phyloP scores from a whole-genome alignment of 2,113 vertebrate species.

The Dipodomys merriami region DNA sequence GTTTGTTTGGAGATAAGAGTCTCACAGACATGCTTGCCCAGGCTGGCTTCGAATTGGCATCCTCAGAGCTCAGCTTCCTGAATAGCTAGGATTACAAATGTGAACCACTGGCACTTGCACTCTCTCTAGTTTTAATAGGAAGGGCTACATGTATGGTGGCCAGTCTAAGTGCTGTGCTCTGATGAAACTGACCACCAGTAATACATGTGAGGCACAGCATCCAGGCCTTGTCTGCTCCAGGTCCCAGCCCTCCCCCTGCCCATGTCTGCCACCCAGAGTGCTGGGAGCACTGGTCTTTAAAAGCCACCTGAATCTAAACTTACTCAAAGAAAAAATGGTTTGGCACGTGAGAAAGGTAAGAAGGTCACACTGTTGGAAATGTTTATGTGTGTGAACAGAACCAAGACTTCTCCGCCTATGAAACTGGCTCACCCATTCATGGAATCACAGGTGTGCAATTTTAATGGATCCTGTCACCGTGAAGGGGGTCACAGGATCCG shows the following conservation, averaged over 20 bases:
- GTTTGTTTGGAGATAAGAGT: too few species aligned
- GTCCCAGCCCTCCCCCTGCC: too few species aligned
- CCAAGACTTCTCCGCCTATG: neutral
- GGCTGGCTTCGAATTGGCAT: too few species aligned
- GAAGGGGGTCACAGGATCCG: neutral
- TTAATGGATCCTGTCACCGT: neutral
- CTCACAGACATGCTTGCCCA: too few species aligned
- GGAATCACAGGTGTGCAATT: neutral
- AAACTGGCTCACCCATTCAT: neutral
- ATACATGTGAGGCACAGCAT: fast-evolving
- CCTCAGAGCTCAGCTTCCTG: too few species aligned
- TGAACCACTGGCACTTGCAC: neutral
- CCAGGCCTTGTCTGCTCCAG: neutral
- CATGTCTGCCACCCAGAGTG: neutral
- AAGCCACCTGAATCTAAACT: slow-evolving; percentile 53
- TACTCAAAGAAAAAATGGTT: slow-evolving; percentile 62
- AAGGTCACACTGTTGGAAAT: neutral
- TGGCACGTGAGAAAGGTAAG: slow-evolving; percentile 62
- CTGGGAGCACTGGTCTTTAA: neutral
- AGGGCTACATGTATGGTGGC: neutral
- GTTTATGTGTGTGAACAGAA: slow-evolving; percentile 32
- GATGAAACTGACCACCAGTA: neutral
- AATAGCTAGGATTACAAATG: too few species aligned
- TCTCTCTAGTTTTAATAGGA: neutral
- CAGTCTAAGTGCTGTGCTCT: neutral